Evolutionary conservation across 2,113 vertebrate genomes (phyloP), one percentile per base, ranked within the genome.

Genomic region (Amblyornis subalaris): DNA sequence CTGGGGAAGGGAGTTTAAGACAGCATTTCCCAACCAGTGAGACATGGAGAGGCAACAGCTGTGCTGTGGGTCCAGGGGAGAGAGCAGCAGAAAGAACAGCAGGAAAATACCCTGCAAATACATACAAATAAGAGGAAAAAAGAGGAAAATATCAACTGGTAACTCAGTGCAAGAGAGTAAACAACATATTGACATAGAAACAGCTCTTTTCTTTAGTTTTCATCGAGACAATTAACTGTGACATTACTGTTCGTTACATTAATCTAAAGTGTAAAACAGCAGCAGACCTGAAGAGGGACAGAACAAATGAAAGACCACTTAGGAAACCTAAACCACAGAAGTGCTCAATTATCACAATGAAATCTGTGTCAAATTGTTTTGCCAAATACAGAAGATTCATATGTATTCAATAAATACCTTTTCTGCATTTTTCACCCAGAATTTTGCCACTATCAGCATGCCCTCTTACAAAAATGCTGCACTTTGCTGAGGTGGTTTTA

Each of bases 21-120:
- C 85, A 96, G 83, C 85, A 90, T 96, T 96, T 96, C 95, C 95
- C 96, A 96, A 96, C 88, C 69, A 96, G 72, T 77, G 79, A 96
- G 94, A 96, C 85, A 96, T 48, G 35, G 92, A 95, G 88, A 96
- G 90, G 35, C 92, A 96, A 94, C 96, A 96, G 95, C 96, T 96
- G 96, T 95, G 95, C 95, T 92, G 85, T 76, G 88, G 92, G 95
- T 96, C 78, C 94, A 92, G 72, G 19, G 55, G 83, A 96, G 90
- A 90, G 38, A 90, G 85, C 75, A 88, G 90, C 40, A 61, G 66
- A 82, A 82, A 89, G 40, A 90, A 62, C 54, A 93, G 81, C 90
- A 88, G 76, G 79, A 95, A 94, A 96, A 95, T 90, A 90, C 85
- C 78, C 75, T 86, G 72, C 47, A 94, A 95, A 80, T 71, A 73